Base-by-base conservation (phyloP, 2,888 invertebrate species). In the Drosophila ezoana region DNA sequence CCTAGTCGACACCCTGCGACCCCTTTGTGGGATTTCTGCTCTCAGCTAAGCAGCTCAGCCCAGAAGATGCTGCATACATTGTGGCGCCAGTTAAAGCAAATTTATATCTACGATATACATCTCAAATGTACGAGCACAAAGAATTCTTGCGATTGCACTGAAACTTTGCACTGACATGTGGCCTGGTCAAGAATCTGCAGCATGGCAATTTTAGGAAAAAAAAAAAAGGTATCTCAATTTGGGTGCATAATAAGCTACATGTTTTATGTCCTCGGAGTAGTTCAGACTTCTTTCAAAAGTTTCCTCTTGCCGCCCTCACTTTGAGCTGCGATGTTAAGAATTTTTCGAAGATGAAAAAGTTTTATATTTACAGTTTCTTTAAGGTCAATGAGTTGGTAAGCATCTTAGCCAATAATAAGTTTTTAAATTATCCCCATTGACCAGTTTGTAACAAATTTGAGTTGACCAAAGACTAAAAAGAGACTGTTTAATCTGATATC, bases 71-170 rank as follows among this genome's bases (percentile, higher is more conserved):
- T 43, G 28, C 40, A 38, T 52, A 59, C 53, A 41, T 51, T 58
- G 58, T 35, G 72, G 72, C 64, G 69, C 51, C 72, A 70, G 56
- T 71, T 70, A 64, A 72, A 38, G 38, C 65, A 72, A 70, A 48
- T 70, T 72, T 63, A 64, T 72, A 35, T 20, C 23, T 37, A 41
- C 53, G 9, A 41, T 53, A 53, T 59, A 13, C 14, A 53, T 20
- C 58, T 32, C 3, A 28, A 28, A 51, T 38, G 57, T 18, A 4
- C 51, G 23, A 51, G 51, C 51, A 32, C 56, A 37, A 13, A 33
- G 23, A 58, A 49, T 67, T 43, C 32, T 37, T 40, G 45, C 45
- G 3, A 11, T 33, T 47, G 38, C 40, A 32, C n/a, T 13, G 23
- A 35, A 56, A 20, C 13, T 61, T 45, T 37, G 10, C 20, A 18